These are phyloP conservation scores for Prionace glauca DNA, from an alignment of 2,797 vertebrate genomes.

Conservation along the genomic window DNA sequence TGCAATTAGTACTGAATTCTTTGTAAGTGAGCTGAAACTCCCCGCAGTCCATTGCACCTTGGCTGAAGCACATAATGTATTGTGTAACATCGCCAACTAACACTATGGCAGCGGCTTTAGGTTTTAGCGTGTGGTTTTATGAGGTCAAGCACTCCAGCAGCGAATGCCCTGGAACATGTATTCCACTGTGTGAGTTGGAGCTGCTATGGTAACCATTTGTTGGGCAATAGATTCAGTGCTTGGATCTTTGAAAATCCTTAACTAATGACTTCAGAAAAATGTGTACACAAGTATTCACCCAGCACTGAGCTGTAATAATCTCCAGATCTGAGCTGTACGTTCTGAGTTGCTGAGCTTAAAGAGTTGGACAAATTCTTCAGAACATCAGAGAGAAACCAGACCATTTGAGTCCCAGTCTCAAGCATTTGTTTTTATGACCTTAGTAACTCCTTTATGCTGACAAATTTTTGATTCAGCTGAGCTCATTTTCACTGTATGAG, in stretches of 20 bases:
- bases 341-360: neutral
- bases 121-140: neutral
- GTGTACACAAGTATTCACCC: neutral
- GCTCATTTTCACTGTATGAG: neutral
- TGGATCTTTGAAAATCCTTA: constrained; percentile 21
- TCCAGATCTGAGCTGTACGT: neutral
- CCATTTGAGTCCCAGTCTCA: neutral
- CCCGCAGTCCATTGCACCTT: neutral
- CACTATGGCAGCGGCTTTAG: neutral
- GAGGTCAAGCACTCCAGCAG: neutral
- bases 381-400: neutral
- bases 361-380: neutral
- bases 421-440: neutral
- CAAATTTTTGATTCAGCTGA: neutral
- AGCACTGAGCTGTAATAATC: neutral
- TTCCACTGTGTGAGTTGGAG: neutral
- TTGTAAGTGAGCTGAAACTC: neutral
- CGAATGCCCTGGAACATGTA: neutral
- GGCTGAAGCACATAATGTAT: neutral
- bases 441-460: neutral
- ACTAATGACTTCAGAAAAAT: constrained; percentile 22
- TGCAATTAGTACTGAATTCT: neutral
- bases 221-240: neutral
- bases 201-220: neutral
- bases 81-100: neutral